phyloP scores from a whole-genome alignment of 2,113 vertebrate species.

The Tringa solitaria region DNA sequence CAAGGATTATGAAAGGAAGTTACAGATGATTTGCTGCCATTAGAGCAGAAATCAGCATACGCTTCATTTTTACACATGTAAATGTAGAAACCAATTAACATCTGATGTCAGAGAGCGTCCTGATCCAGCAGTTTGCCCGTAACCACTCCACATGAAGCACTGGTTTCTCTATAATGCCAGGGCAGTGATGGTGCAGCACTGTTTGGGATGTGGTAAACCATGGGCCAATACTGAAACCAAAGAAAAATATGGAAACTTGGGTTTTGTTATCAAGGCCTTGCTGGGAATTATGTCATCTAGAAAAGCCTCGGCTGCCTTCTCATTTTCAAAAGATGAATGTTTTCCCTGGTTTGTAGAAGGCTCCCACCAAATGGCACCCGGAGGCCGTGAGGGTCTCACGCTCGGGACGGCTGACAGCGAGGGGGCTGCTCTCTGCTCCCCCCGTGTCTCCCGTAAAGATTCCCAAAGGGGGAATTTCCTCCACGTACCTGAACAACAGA shows the following conservation, averaged over 20 bases:
- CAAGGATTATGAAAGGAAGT: not conserved
- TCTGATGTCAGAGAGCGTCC: not conserved
- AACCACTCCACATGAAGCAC: not conserved
- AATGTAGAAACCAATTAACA: not conserved
- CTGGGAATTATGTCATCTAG: fast-evolving
- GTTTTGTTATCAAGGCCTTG: not conserved
- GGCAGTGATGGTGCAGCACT: not conserved
- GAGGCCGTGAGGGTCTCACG: fast-evolving
- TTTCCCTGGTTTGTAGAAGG: not conserved
- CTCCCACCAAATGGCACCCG: not conserved
- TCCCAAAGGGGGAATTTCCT: fast-evolving
- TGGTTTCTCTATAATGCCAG: not conserved
- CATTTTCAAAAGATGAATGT: fast-evolving
- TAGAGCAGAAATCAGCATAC: not conserved
- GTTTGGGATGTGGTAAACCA: not conserved
- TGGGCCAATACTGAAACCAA: not conserved
- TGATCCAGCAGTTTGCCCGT: not conserved
- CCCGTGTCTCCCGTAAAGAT: not conserved
- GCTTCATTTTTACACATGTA: not conserved
- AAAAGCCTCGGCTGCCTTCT: not conserved
- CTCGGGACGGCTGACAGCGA: not conserved
- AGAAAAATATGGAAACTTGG: not conserved
- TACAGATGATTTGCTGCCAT: not conserved
- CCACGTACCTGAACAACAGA: constrained; percentile 92
- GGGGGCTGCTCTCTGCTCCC: not conserved